Percentiles rank a stretch among this genome's conserved stretches.
These are phyloP conservation scores for Odontomyia ornata DNA, from an alignment of 2,888 invertebrate species.

Conservation along the genomic window DNA sequence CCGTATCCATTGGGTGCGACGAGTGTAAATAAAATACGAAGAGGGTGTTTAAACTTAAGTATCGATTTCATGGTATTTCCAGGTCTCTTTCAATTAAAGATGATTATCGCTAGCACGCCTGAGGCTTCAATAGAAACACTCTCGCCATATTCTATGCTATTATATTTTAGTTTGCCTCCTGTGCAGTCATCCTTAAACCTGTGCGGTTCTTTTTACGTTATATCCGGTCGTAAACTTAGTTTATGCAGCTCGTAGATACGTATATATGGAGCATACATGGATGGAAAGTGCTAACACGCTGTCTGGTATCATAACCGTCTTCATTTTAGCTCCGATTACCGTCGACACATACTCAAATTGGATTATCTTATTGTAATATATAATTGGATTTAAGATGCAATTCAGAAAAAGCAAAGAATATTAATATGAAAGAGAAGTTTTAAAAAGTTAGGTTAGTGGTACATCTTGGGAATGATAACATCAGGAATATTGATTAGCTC, in stretches of 20 bases:
- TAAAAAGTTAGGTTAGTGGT: no score
- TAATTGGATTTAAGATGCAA: no score
- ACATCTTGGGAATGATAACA: no score
- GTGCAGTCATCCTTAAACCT: not conserved
- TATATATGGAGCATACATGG: not conserved
- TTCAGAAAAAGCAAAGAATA: no score
- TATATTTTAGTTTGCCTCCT: not conserved
- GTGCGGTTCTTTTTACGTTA: not conserved
- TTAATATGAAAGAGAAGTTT: no score
- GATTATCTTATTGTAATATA: not conserved
- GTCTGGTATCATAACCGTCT: no score
- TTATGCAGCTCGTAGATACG: not conserved
- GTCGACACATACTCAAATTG: not conserved
- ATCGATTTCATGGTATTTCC: conserved; percentile 5
- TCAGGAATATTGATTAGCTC: no score
- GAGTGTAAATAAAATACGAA: not conserved
- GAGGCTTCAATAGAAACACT: not conserved
- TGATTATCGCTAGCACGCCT: not conserved
- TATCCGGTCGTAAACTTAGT: not conserved
- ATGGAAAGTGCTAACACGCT: not conserved
- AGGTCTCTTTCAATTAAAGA: not conserved
- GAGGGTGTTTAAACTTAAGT: not conserved
- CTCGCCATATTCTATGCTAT: not conserved
- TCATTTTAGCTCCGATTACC: not conserved
- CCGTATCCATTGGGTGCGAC: not conserved